Base-by-base conservation (phyloP, 1,140 invertebrate genomes). In the Bradynema listronoti region DNA sequence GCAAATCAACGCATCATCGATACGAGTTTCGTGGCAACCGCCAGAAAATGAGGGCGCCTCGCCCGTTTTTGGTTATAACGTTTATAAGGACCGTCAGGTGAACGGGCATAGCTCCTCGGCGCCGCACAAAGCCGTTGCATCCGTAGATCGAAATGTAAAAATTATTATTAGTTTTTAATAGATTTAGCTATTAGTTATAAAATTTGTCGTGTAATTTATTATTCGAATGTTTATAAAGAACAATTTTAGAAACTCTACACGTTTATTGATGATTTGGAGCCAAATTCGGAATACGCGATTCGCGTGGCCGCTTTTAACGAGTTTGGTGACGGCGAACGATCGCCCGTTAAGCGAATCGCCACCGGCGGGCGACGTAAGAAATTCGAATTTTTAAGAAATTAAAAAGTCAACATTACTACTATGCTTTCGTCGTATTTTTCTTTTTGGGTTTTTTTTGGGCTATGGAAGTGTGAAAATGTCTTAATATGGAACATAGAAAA, bases 241-340 rank as follows among this genome's bases (percentile, higher is more conserved):
- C 4, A n/a, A 34, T 54, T 74, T 53, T 34, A 75, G 69, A 71
- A 72, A 41, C 49, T 59, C 6, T 56, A 69, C 39, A 56, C 87
- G 1, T 89, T 96, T 0, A 91, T 97, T 68, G 88, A 86, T 5
- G 87, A 88, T 68, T 81, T 98, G 22, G 91, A 96, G 78, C 91
- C 94, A 81, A 90, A 92, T 74, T 91, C 90, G 0, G 90, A 95
- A 77, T 98, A 97, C 79, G 85, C 88, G 25, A 93, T 94, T 73
- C 86, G 89, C 76, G 87, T 97, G 1, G 85, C 88, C 66, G 91
- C 91, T 0, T 88, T 89, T 73, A 99, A 78, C 51, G 29, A 47
- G 41, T 57, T 68, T 6, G 73, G 73, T 2, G 73, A 76, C 53
- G 75, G 73, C 29, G 70, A 77, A 50, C 63, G 60, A 36, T 58